Evolutionary conservation across 2,888 invertebrate genomes (phyloP), one percentile per base, ranked within the genome.

Genomic region (Thecocarcelia acutangulata): DNA sequence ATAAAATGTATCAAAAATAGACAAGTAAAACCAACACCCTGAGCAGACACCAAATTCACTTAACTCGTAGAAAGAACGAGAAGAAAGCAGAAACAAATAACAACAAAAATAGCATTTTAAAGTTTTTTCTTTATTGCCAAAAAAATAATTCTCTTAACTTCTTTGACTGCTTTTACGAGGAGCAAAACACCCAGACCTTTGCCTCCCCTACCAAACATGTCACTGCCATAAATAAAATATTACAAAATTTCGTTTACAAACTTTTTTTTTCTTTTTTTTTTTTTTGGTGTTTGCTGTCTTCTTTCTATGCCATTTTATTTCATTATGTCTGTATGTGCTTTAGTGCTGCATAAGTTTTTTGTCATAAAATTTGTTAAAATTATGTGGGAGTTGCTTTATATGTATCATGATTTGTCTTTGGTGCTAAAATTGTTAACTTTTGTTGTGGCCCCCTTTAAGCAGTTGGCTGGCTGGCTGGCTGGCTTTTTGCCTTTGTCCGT

Each of bases 351-450:
- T 77, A 81, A 70, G 80, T 68, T 83, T 33, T 72, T 74, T 73
- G 80, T 78, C 77, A 77, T 78, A 72, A 83, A 83, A 77, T 83
- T 83, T 83, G 79, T 69, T 68, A 73, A 83, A 83, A 83, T 83
- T 78, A 78, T 78, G 82, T 78, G 78, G 82, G 82, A 78, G 82
- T 70, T 75, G 50, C 66, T 77, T 66, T 66, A 56, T 63, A 42
- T 46, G 59, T 61, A 54, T 24, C 61, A 79, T 79, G 72, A 79
- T 66, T 79, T 79, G 78, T 73, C 54, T 72, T 73, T 66, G 66
- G 72, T 82, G 74, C 74, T 70, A 78, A 81, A 54, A 66, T 74
- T 76, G 69, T 69, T 76, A 76, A 76, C 69, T 76, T 76, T 69
- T 17, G 46, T 68, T 37, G 54, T 46, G 52, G 56, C 68, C 42